Base-by-base conservation (phyloP, 1,140 invertebrate genomes). In the Araneus ventricosus region DNA sequence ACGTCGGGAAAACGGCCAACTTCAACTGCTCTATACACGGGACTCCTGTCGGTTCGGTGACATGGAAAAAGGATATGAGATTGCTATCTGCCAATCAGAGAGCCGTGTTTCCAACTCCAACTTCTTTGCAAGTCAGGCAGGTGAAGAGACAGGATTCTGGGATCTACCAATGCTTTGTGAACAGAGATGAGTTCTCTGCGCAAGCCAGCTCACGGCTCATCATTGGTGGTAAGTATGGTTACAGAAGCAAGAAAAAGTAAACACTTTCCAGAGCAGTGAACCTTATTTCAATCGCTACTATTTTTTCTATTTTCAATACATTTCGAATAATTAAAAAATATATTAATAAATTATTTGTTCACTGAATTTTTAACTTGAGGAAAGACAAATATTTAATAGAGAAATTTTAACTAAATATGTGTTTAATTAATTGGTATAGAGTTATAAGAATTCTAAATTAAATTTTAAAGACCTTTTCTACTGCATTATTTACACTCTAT, bases 111-210 rank as follows among this genome's bases (percentile, higher is more conserved):
- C 61, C 90, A 8, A 70, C 82, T 10, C 93, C 90, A 20, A 92
- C 93, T 59, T 92, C 94, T n/a, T 88, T 96, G 24, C 94, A 95
- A 80, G 95, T 96, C 2, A 87, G 93, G 0, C 97, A 97, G 10
- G 98, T 99, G 0, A 97, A 98, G 95, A 98, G 99, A 94, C 97
- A 98, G 95, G 98, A 99, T 95, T 98, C 98, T 95, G 99, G 98
- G 95, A 99, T 99, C 98, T 99, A 99, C 95, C 98, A 99, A 95
- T 99, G 99, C 95, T 98, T 99, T 95, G 98, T 99, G 63, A 96
- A 97, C 80, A 99, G 99, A 95, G 98, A 99, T 95, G 98, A 98
- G 95, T 98, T 99, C 95, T 98, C 97, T 94, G 95, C 94, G 5
- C 96, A 96, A 87, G 95, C 95, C 0, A 95, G 95, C 3, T 94